phyloP scores from a whole-genome alignment of 1,140 invertebrate genomes.

The Trachymyrmex septentrionalis region DNA sequence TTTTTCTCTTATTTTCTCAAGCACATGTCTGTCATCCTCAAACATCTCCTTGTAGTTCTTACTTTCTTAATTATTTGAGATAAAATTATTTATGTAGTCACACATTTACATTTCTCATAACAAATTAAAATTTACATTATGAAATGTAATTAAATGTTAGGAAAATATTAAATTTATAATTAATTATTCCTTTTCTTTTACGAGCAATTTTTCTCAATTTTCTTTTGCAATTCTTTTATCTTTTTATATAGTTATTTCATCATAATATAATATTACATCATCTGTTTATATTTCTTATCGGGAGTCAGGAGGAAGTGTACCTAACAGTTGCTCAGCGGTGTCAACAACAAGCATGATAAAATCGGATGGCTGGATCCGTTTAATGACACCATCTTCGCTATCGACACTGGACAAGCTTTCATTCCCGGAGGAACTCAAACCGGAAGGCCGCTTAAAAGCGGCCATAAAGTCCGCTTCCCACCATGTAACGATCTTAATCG shows the following conservation, averaged over 20 bases:
- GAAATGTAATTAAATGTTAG: neutral
- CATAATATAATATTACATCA: neutral
- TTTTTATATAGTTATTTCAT: neutral
- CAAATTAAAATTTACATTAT: neutral
- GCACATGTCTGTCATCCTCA: too few species aligned
- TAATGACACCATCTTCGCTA: conserved; percentile 87
- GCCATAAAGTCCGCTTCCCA: conserved; percentile 90
- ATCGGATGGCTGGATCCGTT: conserved; percentile 91
- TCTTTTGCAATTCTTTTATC: neutral
- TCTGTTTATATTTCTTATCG: neutral
- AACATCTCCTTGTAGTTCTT: neutral
- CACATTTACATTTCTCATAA: neutral
- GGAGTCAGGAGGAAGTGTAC: conserved; percentile 58
- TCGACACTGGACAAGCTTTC: conserved; percentile 36
- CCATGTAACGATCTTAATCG: conserved; percentile 93
- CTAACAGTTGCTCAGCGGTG: conserved; percentile 89
- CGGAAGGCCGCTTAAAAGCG: conserved; percentile 87
- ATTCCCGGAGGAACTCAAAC: conserved; percentile 80
- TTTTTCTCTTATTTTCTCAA: neutral
- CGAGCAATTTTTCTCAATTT: neutral
- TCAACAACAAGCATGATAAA: conserved; percentile 90
- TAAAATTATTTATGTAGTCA: neutral
- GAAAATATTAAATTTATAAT: too few species aligned
- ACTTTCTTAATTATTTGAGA: neutral
- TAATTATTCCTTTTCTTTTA: neutral